A percentile compares a stretch with the other conserved stretches of the same genome.
phyloP scores from a whole-genome alignment of 2,888 invertebrate species.

The Hymenopus coronatus region DNA sequence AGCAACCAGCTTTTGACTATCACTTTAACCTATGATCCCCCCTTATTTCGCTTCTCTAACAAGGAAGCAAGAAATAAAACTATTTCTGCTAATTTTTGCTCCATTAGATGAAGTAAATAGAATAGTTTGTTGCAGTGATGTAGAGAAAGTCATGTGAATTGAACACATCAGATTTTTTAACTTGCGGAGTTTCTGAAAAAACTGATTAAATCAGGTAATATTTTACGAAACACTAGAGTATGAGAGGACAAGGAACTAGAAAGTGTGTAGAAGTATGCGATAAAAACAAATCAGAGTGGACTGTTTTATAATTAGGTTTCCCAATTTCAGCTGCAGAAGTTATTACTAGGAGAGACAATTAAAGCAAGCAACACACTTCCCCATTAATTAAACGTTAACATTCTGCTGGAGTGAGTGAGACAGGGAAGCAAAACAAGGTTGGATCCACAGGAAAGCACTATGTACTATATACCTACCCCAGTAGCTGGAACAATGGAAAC shows the following conservation, averaged over 20 bases:
- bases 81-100: too few species aligned
- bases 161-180: too few species aligned
- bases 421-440: neutral
- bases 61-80: too few species aligned
- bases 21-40: too few species aligned
- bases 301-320: neutral
- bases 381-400: neutral
- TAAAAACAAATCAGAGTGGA: neutral
- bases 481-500: neutral
- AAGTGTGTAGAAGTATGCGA: neutral
- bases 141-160: too few species aligned
- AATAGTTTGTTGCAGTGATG: too few species aligned
- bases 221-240: too few species aligned
- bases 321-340: neutral
- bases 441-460: neutral
- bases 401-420: neutral
- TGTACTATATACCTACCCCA: neutral
- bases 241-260: neutral
- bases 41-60: too few species aligned
- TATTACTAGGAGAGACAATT: neutral
- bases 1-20: too few species aligned
- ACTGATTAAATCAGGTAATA: too few species aligned
- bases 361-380: neutral
- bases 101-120: too few species aligned
- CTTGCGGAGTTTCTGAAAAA: too few species aligned